Conservation (phyloP, 2,888 invertebrate genomes). For the Pachycephus smyrnensis region DNA sequence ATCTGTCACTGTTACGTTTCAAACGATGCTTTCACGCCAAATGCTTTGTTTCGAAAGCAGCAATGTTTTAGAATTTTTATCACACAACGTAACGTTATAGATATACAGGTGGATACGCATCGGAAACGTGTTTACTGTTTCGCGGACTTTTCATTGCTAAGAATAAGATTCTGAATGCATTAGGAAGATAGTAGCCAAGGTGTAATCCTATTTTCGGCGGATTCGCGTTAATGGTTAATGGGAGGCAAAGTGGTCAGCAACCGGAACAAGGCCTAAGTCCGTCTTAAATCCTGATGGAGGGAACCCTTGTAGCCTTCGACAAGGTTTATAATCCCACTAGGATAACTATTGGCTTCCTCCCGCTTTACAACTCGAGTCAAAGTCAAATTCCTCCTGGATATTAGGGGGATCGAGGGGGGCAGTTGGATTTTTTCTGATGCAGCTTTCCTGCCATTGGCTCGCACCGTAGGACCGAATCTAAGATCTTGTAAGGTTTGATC, state of each 20-base stretch:
- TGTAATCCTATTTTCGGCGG: constrained; percentile 65
- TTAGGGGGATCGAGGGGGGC: neutral
- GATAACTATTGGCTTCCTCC: constrained; percentile 59
- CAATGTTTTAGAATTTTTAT: neutral
- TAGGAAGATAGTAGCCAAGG: neutral
- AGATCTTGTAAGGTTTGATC: neutral
- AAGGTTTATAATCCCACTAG: constrained; percentile 60
- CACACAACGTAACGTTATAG: neutral
- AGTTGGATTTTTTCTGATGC: neutral
- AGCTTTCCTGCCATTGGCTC: neutral
- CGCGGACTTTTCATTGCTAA: neutral
- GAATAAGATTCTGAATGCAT: neutral
- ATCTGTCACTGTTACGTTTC: neutral
- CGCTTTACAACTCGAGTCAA: constrained; percentile 15
- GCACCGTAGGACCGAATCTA: neutral
- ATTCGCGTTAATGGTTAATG: constrained; percentile 67
- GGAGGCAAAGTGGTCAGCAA: constrained; percentile 66
- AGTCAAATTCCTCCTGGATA: constrained; percentile 19
- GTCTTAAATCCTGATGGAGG: constrained; percentile 65
- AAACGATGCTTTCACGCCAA: neutral
- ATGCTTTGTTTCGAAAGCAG: neutral
- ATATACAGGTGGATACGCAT: no score
- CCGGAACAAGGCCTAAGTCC: constrained; percentile 67
- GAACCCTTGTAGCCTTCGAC: constrained; percentile 52
- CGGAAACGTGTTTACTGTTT: neutral